Evolutionary conservation across 2,797 vertebrate genomes (phyloP).

Genomic region (Lithobates pipiens): DNA sequence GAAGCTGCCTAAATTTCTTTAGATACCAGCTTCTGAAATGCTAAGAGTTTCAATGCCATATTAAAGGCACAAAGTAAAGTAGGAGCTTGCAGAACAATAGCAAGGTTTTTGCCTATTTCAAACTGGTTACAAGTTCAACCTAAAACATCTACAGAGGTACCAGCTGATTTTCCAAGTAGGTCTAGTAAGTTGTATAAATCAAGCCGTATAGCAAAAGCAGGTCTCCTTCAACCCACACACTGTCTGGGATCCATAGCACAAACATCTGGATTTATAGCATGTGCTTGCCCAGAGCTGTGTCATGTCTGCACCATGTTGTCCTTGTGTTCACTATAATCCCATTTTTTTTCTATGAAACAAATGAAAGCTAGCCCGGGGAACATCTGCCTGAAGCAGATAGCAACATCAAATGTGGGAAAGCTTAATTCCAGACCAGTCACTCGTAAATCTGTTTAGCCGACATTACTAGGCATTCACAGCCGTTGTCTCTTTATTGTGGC

Average conservation of each 20-base stretch:
- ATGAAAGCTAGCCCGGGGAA: neutral
- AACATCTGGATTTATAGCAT: conserved; percentile 6
- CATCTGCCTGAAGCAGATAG: conserved; percentile 37
- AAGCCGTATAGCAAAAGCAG: neutral
- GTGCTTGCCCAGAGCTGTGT: neutral
- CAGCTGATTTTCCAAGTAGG: neutral
- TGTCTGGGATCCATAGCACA: neutral
- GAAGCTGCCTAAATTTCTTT: too few species aligned
- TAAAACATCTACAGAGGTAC: neutral
- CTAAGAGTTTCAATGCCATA: too few species aligned
- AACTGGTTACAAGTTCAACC: too few species aligned
- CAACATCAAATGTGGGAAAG: conserved; percentile 37
- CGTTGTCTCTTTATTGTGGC: neutral
- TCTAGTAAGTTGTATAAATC: neutral
- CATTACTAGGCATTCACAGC: neutral
- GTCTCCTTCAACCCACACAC: neutral
- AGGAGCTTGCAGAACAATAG: too few species aligned
- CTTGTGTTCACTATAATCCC: neutral
- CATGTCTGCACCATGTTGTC: neutral
- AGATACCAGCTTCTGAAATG: too few species aligned
- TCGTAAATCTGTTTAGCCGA: conserved; percentile 30
- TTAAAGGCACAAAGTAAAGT: too few species aligned
- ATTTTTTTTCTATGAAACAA: conserved; percentile 3
- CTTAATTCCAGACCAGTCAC: conserved; percentile 28
- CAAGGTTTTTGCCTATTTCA: too few species aligned